Base-by-base conservation (phyloP, 2,113 vertebrate genomes). In the Trichomycterus rosablanca region DNA sequence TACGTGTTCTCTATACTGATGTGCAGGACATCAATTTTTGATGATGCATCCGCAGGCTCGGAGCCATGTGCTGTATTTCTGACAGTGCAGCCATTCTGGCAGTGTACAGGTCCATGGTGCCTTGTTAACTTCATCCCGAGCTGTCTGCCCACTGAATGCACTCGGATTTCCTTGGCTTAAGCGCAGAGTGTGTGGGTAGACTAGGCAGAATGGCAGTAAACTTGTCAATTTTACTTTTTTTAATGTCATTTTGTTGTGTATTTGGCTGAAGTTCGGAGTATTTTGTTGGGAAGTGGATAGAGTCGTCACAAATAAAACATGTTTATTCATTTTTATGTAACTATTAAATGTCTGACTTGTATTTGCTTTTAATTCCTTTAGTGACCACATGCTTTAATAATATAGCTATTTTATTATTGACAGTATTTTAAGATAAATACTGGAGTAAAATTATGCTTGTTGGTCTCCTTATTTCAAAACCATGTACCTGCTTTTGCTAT, bases 1-100 rank as follows among this genome's bases (percentile, higher is more conserved):
- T 86, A 88, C 84, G 86, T 88, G 86, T 85, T 84, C 82, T 66
- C 83, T 86, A 80, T 89, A 85, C 87, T 77, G 80, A 89, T 89
- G 83, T 66, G 59, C 73, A 78, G 67, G 59, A 57, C 82, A 87
- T 89, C 82, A 83, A 89, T 88, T 84, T 88, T 79, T 79, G 65
- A 79, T 79, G 72, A 72, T 64, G 44, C 67, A 62, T 65, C 70
- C 70, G 18, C 58, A 67, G 63, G 51, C 69, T 71, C 59, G 70
- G 62, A 57, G 58, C 63, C 64, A 61, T 66, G 65, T 50, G 54
- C 63, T 45, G 53, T 42, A 58, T 71, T 66, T 67, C 63, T 67
- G 63, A 51, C 16, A 24, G 44, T 62, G 63, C 23, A 53, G 51
- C 10, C 9, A 44, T 66, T 64, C 59, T 61, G 7, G 23, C 51